Evolutionary conservation across 1,140 invertebrate species (phyloP).

Genomic region (Drosophila ficusphila): DNA sequence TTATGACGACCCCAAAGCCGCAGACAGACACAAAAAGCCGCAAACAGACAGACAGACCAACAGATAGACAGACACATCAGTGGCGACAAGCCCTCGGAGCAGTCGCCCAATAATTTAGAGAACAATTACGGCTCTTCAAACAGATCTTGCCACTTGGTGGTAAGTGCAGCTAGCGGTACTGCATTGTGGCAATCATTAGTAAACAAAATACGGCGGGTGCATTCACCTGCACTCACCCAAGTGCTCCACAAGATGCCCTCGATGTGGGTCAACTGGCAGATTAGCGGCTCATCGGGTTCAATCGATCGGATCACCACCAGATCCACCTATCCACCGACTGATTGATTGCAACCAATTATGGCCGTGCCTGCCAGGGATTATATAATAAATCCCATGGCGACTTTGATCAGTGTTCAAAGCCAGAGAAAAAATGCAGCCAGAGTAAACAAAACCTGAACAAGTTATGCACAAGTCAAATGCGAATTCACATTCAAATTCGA

Average conservation of each 20-base stretch:
- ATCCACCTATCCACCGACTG: slow-evolving; percentile 46
- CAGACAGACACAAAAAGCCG: slow-evolving; percentile 51
- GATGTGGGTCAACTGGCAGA: slow-evolving; percentile 71
- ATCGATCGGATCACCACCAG: slow-evolving; percentile 50
- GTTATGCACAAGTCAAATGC: slow-evolving; percentile 41
- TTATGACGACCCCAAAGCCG: slow-evolving; percentile 71
- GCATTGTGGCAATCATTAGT: slow-evolving; percentile 74
- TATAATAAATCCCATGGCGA: slow-evolving; percentile 75
- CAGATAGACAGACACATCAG: slow-evolving; percentile 11
- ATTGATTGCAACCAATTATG: slow-evolving; percentile 74
- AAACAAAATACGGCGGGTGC: slow-evolving; percentile 73
- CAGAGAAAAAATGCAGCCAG: too few relatives aligned
- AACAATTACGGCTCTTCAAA: slow-evolving; percentile 75
- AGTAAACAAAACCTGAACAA: slow-evolving; percentile 70
- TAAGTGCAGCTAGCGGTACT: slow-evolving; percentile 43
- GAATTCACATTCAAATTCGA: slow-evolving; percentile 35
- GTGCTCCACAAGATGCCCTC: background rate
- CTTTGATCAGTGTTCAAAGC: slow-evolving; percentile 71
- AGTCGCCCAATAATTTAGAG: slow-evolving; percentile 65
- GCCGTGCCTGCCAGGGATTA: slow-evolving; percentile 40
- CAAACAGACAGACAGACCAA: slow-evolving; percentile 25
- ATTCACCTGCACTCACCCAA: slow-evolving; percentile 61
- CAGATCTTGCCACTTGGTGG: slow-evolving; percentile 28
- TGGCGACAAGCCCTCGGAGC: slow-evolving; percentile 61
- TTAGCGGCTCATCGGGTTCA: slow-evolving; percentile 66